phyloP scores from a whole-genome alignment of 2,113 vertebrate species.

The Neodon shergylaensis region DNA sequence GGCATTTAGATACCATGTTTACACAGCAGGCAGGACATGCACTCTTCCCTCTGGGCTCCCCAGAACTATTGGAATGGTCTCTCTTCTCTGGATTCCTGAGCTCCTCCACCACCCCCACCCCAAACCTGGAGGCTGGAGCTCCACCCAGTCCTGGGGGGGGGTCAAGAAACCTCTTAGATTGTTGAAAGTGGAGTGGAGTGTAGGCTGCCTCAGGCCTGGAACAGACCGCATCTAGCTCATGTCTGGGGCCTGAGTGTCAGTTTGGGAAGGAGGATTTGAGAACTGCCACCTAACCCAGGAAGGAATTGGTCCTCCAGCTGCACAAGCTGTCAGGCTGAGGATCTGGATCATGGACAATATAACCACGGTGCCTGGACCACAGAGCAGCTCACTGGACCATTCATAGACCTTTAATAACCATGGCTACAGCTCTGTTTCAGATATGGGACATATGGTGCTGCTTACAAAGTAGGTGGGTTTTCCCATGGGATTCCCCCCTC shows the following conservation, averaged over 20 bases:
- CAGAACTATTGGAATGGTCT: slow-evolving; percentile 11
- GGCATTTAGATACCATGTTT: slow-evolving; percentile 61
- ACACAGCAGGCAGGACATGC: slow-evolving; percentile 72
- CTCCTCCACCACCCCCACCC: neutral
- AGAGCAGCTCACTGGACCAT: fast-evolving
- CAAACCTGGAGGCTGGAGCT: neutral
- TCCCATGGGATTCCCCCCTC: neutral
- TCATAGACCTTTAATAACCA: fast-evolving
- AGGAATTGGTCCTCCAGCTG: fast-evolving
- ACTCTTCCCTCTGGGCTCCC: neutral
- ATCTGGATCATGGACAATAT: neutral
- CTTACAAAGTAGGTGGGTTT: neutral
- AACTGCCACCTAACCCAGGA: neutral
- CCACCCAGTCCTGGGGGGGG: neutral
- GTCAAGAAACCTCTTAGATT: slow-evolving; percentile 23
- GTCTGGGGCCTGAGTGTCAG: neutral
- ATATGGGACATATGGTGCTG: fast-evolving
- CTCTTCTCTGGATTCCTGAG: slow-evolving; percentile 61
- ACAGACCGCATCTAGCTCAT: neutral
- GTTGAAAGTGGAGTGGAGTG: neutral
- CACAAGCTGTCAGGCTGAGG: neutral
- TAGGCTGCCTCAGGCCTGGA: neutral
- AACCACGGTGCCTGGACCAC: fast-evolving
- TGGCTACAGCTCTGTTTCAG: fast-evolving
- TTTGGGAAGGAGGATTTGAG: neutral